Base-by-base conservation (phyloP, 2,888 invertebrate genomes). In the Scaptomyza parva region DNA sequence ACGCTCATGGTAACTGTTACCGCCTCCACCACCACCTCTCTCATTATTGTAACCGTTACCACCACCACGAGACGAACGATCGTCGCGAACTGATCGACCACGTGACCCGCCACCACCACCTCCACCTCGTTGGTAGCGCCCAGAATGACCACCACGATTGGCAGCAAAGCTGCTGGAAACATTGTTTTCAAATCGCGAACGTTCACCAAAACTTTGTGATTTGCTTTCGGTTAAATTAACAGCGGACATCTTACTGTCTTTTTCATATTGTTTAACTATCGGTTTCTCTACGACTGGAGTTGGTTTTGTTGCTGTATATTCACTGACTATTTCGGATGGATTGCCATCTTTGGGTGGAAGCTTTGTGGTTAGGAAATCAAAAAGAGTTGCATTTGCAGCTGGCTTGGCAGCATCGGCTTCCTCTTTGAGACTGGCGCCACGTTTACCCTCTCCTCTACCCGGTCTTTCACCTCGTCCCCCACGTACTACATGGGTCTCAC, bases 301-400 rank as follows among this genome's bases (percentile, higher is more conserved):
- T 18, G 70, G 37, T 20, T 68, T 37, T 14, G 33, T 7, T 24
- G 58, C 4, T 20, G 55, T n/a, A n/a, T n/a, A 39, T 9, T 67
- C 47, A 2, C 26, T 48, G 7, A 45, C 33, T 11, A 17, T 5
- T 28, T 70, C 44, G 28, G 55, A 33, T 17, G 68, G 45, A 41
- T 68, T 14, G 8, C 12, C 69, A 22, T 69, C 70, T 8, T 69
- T 47, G 28, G 78, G 50, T 50, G 89, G 90, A 8, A 97, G 92
- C 92, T 96, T 97, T 83, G 96, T 95, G 89, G 96, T 96, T 8
- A 97, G 93, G 89, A 96, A 97, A 90, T 96, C 96, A 90, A 96
- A 97, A 2, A 97, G 91, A 0, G 96, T 96, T 2, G 96, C 95
- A 91, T 95, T 95, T 41, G 95, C 95, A 11, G 96, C 95, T 1